phyloP scores from a whole-genome alignment of 1,140 invertebrate species.

The Helicoverpa armigera region DNA sequence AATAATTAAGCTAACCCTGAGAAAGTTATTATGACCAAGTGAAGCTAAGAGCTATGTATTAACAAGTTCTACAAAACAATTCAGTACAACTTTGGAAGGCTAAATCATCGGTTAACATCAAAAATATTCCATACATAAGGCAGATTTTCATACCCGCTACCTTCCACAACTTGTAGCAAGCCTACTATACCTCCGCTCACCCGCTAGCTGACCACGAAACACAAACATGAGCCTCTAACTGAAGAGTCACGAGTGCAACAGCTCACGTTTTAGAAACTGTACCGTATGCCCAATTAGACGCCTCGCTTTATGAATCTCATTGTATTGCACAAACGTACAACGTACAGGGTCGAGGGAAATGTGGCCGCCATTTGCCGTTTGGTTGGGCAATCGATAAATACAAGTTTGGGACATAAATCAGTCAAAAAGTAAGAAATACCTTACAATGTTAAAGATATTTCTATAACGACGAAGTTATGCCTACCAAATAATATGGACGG shows the following conservation, averaged over 20 bases:
- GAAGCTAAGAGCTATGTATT: too few relatives aligned
- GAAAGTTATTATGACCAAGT: too few relatives aligned
- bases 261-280: conserved; percentile 55
- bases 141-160: neutral
- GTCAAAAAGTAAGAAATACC: too few relatives aligned
- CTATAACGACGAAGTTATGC: too few relatives aligned
- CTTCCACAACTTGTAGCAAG: neutral
- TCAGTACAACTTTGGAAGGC: too few relatives aligned
- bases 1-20: too few relatives aligned
- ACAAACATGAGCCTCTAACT: conserved; percentile 63
- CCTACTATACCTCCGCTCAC: neutral
- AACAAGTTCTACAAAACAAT: too few relatives aligned
- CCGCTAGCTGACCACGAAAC: neutral
- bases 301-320: conserved; percentile 15
- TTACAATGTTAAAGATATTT: too few relatives aligned
- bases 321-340: conserved; percentile 13
- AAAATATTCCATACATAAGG: neutral
- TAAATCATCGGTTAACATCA: too few relatives aligned
- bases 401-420: too few relatives aligned
- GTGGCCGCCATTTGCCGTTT: neutral
- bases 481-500: too few relatives aligned
- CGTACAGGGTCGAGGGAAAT: conserved; percentile 2
- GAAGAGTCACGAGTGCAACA: conserved; percentile 4
- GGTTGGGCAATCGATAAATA: neutral
- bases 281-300: conserved; percentile 33